phyloP scores from a whole-genome alignment of 35 echinoderm and acorn worm genomes.

The Anneissia japonica region DNA sequence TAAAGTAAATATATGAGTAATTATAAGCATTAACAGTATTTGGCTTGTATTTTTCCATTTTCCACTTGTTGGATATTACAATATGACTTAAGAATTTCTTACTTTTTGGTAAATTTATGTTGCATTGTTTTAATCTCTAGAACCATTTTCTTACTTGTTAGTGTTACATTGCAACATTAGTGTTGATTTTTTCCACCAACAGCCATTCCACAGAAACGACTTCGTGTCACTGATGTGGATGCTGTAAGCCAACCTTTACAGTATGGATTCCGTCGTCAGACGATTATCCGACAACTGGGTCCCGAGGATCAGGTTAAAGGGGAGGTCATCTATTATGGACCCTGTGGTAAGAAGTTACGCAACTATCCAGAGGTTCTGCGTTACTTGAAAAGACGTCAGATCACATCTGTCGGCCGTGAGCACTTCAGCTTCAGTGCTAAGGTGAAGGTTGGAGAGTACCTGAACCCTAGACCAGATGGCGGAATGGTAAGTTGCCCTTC shows the following conservation, averaged over 20 bases:
- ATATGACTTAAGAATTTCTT: too few relatives aligned
- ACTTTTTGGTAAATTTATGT: too few relatives aligned
- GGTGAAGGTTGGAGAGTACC: constrained; percentile 87
- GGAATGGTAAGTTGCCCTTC: constrained; percentile 58
- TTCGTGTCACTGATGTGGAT: constrained; percentile 79
- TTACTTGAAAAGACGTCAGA: constrained; percentile 76
- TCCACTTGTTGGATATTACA: too few relatives aligned
- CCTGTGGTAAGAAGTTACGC: constrained; percentile 90
- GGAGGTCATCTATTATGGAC: constrained; percentile 94
- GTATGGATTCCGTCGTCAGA: constrained; percentile 80
- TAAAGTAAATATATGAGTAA: too few relatives aligned
- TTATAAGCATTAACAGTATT: too few relatives aligned
- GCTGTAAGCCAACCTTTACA: constrained; percentile 64
- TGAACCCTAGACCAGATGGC: constrained; percentile 88
- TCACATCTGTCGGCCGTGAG: constrained; percentile 56
- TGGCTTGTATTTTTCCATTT: too few relatives aligned
- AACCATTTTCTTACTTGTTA: too few relatives aligned
- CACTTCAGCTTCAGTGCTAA: constrained; percentile 99
- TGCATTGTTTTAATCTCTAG: too few relatives aligned
- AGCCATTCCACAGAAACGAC: constrained; percentile 79
- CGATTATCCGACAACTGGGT: constrained; percentile 85
- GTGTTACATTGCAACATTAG: neutral
- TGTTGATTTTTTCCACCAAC: neutral
- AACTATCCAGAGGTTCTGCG: constrained; percentile 94
- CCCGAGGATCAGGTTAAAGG: constrained; percentile 91